These are phyloP conservation scores for Therioaphis trifolii DNA, from an alignment of 2,888 invertebrate genomes.

Conservation along the genomic window DNA sequence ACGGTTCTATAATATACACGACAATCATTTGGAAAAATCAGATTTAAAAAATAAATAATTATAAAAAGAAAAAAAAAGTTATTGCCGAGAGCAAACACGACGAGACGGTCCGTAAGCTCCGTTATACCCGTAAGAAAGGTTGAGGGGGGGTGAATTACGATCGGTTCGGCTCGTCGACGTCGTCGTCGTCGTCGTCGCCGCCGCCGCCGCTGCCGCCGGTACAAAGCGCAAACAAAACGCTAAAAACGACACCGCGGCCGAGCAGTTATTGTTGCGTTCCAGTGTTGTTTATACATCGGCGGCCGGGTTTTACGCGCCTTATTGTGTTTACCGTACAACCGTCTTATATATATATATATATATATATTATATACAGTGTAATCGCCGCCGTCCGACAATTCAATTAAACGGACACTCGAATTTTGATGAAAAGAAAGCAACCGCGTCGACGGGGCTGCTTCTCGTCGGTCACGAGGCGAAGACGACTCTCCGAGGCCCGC, in stretches of 20 bases:
- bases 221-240: constrained; percentile 25
- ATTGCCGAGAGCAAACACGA: no score
- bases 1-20: no score
- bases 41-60: no score
- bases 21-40: no score
- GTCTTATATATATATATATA: not conserved
- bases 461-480: not conserved
- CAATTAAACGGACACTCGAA: constrained; percentile 58
- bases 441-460: not conserved
- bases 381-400: not conserved
- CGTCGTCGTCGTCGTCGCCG: no score
- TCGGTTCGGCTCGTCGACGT: no score
- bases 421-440: constrained; percentile 62
- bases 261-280: not conserved
- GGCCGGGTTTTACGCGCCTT: constrained; percentile 18
- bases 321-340: constrained; percentile 14
- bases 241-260: not conserved
- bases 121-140: no score
- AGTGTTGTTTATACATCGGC: constrained; percentile 26
- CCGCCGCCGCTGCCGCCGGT: not conserved
- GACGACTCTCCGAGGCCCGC: no score
- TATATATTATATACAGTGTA: no score
- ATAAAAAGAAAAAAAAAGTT: no score
- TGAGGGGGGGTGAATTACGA: no score
- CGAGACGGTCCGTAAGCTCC: no score